Percentiles rank a stretch among this genome's conserved stretches.
Conservation (phyloP, 2,888 invertebrate species). For the Brachylomia viminalis region DNA sequence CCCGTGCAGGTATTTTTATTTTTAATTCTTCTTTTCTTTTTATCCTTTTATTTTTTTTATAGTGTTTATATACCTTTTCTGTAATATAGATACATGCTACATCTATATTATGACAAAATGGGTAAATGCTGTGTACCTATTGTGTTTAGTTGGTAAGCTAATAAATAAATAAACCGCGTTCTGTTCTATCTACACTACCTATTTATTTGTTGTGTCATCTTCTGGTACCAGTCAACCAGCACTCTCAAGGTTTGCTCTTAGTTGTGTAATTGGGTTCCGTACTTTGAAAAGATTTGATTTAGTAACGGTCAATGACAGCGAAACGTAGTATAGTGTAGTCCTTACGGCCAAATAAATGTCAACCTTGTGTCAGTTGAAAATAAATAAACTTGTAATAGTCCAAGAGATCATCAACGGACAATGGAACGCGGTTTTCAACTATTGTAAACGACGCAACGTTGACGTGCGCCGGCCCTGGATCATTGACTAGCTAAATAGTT, state of each 20-base stretch:
- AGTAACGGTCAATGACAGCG: not conserved
- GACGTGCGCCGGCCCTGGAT: not conserved
- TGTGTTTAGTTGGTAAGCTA: too few relatives aligned
- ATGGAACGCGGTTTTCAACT: not conserved
- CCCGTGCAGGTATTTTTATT: not conserved
- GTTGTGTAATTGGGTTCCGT: too few relatives aligned
- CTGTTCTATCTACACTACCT: not conserved
- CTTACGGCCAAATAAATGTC: not conserved
- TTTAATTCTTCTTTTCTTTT: not conserved
- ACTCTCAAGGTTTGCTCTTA: not conserved
- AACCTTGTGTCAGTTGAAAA: not conserved
- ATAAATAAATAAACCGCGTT: too few relatives aligned
- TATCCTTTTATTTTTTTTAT: too few relatives aligned
- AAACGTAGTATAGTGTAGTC: not conserved
- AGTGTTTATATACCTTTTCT: too few relatives aligned
- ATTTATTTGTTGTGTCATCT: too few relatives aligned
- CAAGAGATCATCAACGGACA: not conserved
- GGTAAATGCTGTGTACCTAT: too few relatives aligned
- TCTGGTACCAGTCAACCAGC: not conserved
- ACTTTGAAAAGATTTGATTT: not conserved
- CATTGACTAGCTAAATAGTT: not conserved
- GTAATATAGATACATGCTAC: too few relatives aligned
- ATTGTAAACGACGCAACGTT: not conserved
- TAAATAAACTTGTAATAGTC: not conserved
- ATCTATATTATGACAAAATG: too few relatives aligned